Conservation (phyloP, 2,888 invertebrate species). For the Drosophila pegasa region DNA sequence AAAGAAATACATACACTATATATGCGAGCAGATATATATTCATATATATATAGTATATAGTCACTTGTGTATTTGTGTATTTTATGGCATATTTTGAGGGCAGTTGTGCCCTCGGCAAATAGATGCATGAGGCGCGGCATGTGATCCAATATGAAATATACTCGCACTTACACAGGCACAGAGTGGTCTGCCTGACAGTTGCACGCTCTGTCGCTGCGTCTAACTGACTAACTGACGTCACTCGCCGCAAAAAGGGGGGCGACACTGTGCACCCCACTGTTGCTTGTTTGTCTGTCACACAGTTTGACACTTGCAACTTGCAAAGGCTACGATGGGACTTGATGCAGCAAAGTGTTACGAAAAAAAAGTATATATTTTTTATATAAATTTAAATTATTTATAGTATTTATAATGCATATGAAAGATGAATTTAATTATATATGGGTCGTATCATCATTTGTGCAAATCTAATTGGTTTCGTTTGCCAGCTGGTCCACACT, state of each 20-base stretch:
- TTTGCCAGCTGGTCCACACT: slow-evolving; percentile 87
- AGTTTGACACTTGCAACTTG: slow-evolving; percentile 29
- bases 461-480: slow-evolving; percentile 87
- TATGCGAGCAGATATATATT: not conserved
- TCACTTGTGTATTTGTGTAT: slow-evolving; percentile 11
- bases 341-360: not conserved
- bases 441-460: slow-evolving; percentile 86
- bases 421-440: not conserved
- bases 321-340: slow-evolving; percentile 5
- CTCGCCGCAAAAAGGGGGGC: slow-evolving; percentile 2
- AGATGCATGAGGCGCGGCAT: slow-evolving; percentile 10
- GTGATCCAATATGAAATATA: slow-evolving; percentile 35
- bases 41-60: slow-evolving; percentile 5
- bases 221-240: slow-evolving; percentile 46
- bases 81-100: slow-evolving; percentile 47
- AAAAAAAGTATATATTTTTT: not conserved
- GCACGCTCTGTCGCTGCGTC: slow-evolving; percentile 17
- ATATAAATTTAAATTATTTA: not conserved
- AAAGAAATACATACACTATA: slow-evolving; percentile 2
- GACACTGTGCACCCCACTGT: not conserved
- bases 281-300: slow-evolving; percentile 25
- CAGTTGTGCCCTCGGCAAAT: slow-evolving; percentile 35
- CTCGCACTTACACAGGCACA: slow-evolving; percentile 16
- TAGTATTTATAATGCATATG: not conserved
- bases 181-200: slow-evolving; percentile 21